These are phyloP conservation scores for Zonitis immaculata DNA, from an alignment of 2,888 invertebrate genomes.

Conservation along the genomic window DNA sequence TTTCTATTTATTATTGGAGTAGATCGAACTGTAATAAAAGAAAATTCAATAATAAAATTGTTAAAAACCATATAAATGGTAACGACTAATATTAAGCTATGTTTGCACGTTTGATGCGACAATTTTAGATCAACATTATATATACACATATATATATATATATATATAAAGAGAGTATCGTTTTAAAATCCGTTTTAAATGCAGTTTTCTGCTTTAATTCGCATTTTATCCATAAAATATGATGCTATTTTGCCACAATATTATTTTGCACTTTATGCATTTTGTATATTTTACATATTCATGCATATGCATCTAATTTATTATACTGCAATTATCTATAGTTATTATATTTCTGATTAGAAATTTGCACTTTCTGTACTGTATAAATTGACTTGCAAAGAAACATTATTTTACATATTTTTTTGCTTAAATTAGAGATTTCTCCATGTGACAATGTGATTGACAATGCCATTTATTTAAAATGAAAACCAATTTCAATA, in stretches of 20 bases:
- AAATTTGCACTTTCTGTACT: too few relatives aligned
- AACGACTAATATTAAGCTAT: too few relatives aligned
- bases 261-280: background rate
- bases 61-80: too few relatives aligned
- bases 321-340: background rate
- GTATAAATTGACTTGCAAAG: too few relatives aligned
- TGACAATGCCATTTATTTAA: constrained; percentile 8
- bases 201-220: background rate
- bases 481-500: constrained; percentile 15
- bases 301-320: background rate
- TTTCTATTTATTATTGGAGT: background rate
- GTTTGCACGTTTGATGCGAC: too few relatives aligned
- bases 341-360: too few relatives aligned
- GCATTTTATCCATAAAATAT: background rate
- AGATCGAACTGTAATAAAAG: constrained; percentile 1
- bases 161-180: too few relatives aligned
- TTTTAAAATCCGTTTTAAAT: background rate
- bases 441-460: constrained; percentile 13
- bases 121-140: too few relatives aligned
- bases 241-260: background rate
- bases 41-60: constrained; percentile 2
- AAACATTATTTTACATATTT: too few relatives aligned
- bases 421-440: background rate
- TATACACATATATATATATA: too few relatives aligned
- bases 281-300: background rate